Evolutionary conservation across 2,888 invertebrate genomes (phyloP).

Genomic region (Chrysolina haemoptera): DNA sequence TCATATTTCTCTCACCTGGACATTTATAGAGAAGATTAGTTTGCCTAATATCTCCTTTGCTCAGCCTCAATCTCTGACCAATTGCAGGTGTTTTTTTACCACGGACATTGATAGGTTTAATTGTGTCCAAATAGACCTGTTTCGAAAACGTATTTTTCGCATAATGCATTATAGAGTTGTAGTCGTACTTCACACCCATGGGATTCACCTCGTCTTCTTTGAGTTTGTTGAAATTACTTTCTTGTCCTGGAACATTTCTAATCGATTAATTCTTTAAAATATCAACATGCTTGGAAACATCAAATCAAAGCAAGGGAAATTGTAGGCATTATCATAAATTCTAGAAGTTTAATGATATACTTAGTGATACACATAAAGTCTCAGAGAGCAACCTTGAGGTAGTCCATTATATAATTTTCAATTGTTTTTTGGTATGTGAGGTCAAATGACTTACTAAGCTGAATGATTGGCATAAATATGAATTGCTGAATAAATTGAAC

Average conservation of each 20-base stretch:
- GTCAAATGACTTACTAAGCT: too few relatives aligned
- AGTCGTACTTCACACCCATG: constrained; percentile 94
- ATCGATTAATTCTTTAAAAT: too few relatives aligned
- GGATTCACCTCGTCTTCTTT: constrained; percentile 99
- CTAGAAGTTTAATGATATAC: too few relatives aligned
- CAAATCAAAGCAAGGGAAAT: too few relatives aligned
- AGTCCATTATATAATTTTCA: too few relatives aligned
- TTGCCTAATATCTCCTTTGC: constrained; percentile 96
- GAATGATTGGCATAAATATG: too few relatives aligned
- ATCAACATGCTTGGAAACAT: too few relatives aligned
- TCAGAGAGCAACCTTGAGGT: too few relatives aligned
- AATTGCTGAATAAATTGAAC: too few relatives aligned
- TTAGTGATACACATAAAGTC: too few relatives aligned
- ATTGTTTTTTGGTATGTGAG: too few relatives aligned
- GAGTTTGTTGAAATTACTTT: constrained; percentile 98
- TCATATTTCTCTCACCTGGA: constrained; percentile 78
- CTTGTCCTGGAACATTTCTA: constrained; percentile 82
- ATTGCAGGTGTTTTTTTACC: constrained; percentile 94
- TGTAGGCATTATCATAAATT: too few relatives aligned
- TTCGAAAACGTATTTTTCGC: constrained; percentile 98
- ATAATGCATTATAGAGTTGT: constrained; percentile 99
- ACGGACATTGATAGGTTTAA: constrained; percentile 83
- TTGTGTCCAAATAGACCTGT: constrained; percentile 95
- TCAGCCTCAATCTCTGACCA: constrained; percentile 94
- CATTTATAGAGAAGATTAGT: constrained; percentile 97